Percentiles rank a stretch among this genome's conserved stretches.
phyloP scores from a whole-genome alignment of 35 echinoderm and acorn worm species.

The Hemicentrotus pulcherrimus region DNA sequence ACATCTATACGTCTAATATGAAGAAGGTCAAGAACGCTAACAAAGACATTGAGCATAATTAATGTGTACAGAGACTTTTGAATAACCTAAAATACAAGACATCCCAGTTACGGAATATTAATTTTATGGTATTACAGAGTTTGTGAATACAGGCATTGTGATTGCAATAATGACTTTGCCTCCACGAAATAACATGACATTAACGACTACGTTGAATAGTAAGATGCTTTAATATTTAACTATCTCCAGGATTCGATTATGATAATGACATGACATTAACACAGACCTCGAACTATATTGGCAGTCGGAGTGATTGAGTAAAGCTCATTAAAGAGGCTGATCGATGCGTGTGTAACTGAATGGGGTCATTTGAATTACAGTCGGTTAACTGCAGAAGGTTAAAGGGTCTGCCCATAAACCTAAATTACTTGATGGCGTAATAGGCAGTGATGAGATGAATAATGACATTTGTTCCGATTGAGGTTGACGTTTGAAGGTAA shows the following conservation, averaged over 20 bases:
- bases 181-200: background rate
- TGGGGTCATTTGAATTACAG: background rate
- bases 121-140: no score
- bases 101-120: no score
- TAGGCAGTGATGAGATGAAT: background rate
- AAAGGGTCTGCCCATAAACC: background rate
- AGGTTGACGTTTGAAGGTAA: background rate
- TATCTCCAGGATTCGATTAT: background rate
- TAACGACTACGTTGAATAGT: background rate
- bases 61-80: background rate
- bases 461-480: background rate
- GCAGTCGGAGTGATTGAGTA: background rate
- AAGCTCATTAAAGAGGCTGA: background rate
- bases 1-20: background rate
- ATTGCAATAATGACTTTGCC: background rate
- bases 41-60: background rate
- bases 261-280: background rate
- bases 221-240: background rate
- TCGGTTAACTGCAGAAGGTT: background rate
- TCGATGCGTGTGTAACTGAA: background rate
- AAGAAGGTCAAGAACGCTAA: background rate
- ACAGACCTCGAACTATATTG: background rate
- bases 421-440: slow-evolving; percentile 5
- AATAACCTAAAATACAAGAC: background rate
- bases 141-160: background rate